These are phyloP conservation scores for Cairina moschata DNA, from an alignment of 2,113 vertebrate species.

Conservation along the genomic window DNA sequence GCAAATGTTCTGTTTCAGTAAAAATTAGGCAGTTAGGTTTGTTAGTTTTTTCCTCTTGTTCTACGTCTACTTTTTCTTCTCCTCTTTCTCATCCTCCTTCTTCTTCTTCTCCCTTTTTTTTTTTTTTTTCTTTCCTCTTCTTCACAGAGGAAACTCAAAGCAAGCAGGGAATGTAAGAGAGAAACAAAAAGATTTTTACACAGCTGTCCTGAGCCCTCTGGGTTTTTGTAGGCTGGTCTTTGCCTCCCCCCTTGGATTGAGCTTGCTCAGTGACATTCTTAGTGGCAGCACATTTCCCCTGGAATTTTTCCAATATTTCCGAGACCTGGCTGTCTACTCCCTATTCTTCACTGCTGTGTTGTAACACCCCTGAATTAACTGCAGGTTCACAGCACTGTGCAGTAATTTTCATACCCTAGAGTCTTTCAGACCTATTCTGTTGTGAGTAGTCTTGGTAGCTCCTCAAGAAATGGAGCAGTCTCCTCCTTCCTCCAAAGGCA, in stretches of 20 bases:
- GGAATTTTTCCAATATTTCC: background rate
- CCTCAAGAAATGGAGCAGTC: background rate
- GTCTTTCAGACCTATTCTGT: background rate
- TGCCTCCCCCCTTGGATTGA: background rate
- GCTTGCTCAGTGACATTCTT: background rate
- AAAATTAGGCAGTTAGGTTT: background rate
- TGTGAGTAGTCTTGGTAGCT: background rate
- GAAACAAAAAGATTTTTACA: background rate
- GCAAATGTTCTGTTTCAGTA: background rate
- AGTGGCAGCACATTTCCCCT: background rate
- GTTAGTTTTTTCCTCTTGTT: background rate
- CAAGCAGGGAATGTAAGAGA: background rate
- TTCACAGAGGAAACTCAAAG: background rate
- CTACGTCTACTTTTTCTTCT: background rate
- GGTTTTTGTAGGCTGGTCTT: background rate
- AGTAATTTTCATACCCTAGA: background rate
- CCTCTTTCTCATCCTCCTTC: background rate
- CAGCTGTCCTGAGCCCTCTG: background rate
- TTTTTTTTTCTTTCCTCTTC: background rate
- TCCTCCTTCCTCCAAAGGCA: background rate
- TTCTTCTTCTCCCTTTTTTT: background rate
- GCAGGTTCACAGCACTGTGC: background rate
- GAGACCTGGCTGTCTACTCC: background rate
- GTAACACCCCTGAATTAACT: background rate
- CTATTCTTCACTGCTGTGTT: accelerated